Conservation (phyloP, 92 coral and sea anemone genomes). For the Phymanthus crucifer region DNA sequence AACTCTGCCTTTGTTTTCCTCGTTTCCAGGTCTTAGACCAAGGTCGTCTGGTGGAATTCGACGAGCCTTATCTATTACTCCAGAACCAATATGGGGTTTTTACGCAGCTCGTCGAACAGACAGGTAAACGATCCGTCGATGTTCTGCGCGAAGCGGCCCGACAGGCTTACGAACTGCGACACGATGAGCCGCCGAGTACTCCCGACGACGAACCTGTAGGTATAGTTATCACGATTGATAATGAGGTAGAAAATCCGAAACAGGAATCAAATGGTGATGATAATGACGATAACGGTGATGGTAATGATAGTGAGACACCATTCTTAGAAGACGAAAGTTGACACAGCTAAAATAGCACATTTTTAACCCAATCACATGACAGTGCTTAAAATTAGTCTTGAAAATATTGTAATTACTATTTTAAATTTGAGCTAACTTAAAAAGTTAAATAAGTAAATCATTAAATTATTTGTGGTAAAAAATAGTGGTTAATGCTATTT, state of each 20-base stretch:
- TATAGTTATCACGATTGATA: neutral
- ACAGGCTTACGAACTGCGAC: slow-evolving; percentile 71
- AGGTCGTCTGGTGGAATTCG: slow-evolving; percentile 86
- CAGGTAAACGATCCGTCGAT: slow-evolving; percentile 63
- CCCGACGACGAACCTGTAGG: neutral
- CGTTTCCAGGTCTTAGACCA: slow-evolving; percentile 78
- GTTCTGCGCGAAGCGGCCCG: slow-evolving; percentile 77
- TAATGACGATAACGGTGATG: neutral
- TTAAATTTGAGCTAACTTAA: no score
- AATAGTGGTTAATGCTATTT: no score
- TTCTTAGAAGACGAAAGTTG: neutral
- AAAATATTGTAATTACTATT: no score
- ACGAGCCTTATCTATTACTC: slow-evolving; percentile 83
- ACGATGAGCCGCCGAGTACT: slow-evolving; percentile 1
- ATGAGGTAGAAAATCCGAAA: neutral
- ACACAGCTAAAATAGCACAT: neutral
- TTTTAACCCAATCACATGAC: no score
- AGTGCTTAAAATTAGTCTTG: no score
- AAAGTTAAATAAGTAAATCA: no score
- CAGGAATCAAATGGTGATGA: neutral
- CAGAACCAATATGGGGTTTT: slow-evolving; percentile 57
- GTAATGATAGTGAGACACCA: neutral
- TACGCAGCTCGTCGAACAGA: slow-evolving; percentile 83
- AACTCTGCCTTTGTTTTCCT: neutral
- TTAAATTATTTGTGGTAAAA: no score